phyloP scores from a whole-genome alignment of 2,113 vertebrate genomes.

The Archilochus colubris region DNA sequence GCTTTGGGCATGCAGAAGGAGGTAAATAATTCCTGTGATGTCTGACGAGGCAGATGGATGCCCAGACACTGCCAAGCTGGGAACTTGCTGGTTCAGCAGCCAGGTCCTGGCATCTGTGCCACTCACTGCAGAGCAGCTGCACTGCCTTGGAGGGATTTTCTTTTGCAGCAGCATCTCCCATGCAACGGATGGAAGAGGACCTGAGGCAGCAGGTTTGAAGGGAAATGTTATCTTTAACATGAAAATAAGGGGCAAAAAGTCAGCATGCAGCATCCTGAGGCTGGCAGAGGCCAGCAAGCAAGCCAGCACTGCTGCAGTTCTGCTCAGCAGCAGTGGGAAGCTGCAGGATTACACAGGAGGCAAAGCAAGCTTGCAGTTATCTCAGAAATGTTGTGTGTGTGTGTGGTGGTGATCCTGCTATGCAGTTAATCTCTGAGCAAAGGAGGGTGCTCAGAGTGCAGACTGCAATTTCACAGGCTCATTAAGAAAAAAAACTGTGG shows the following conservation, averaged over 20 bases:
- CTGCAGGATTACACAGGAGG: fast-evolving
- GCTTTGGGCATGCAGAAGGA: not conserved
- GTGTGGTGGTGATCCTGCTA: not conserved
- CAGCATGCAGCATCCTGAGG: not conserved
- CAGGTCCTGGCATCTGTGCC: fast-evolving
- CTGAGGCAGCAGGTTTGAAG: not conserved
- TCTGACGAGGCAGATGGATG: not conserved
- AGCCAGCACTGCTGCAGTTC: not conserved
- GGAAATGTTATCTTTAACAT: not conserved
- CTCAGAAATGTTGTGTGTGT: not conserved
- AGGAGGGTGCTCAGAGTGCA: not conserved
- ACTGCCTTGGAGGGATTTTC: not conserved
- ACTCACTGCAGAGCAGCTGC: not conserved
- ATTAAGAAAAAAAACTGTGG: not conserved
- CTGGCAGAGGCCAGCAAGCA: not conserved
- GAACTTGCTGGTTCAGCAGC: not conserved
- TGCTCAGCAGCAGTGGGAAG: fast-evolving
- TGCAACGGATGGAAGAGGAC: not conserved
- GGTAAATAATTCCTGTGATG: not conserved
- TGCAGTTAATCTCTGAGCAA: not conserved
- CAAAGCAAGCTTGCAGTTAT: fast-evolving
- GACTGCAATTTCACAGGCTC: not conserved
- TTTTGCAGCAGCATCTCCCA: not conserved
- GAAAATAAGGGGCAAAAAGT: not conserved
- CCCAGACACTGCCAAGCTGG: not conserved